Evolutionary conservation across 2,113 vertebrate genomes (phyloP).

Genomic region (Acanthisitta chloris): DNA sequence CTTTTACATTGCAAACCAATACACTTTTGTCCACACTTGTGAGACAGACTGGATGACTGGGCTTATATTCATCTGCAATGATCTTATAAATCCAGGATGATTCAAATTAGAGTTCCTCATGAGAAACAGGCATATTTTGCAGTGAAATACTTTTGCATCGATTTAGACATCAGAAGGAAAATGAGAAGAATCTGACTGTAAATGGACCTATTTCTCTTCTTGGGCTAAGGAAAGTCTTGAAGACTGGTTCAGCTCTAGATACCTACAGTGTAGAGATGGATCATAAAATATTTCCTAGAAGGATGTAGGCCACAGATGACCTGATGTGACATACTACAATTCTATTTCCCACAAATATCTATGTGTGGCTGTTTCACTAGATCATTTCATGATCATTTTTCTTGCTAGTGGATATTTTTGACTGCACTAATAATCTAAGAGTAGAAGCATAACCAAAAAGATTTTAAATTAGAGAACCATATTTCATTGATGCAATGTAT

Average conservation of each 20-base stretch:
- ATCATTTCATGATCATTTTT: not conserved
- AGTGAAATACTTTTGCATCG: not conserved
- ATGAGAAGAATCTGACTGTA: not conserved
- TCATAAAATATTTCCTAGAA: not conserved
- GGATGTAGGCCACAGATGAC: not conserved
- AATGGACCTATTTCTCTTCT: not conserved
- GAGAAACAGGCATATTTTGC: not conserved
- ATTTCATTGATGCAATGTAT: not conserved
- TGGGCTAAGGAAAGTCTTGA: not conserved
- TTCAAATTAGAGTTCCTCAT: not conserved
- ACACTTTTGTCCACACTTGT: not conserved
- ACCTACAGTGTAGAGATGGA: not conserved
- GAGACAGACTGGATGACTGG: not conserved
- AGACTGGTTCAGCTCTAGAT: not conserved
- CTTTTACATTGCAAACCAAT: not conserved
- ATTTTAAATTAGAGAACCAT: not conserved
- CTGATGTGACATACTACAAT: not conserved
- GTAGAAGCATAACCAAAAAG: not conserved
- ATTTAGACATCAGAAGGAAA: not conserved
- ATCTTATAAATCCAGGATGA: not conserved
- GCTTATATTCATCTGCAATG: not conserved
- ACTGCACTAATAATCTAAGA: not conserved
- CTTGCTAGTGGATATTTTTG: not conserved
- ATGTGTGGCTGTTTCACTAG: not conserved
- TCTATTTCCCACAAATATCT: not conserved